Evolutionary conservation across 1,140 invertebrate genomes (phyloP), one percentile per base, ranked within the genome.

Genomic region (Doryteuthis pealeii): DNA sequence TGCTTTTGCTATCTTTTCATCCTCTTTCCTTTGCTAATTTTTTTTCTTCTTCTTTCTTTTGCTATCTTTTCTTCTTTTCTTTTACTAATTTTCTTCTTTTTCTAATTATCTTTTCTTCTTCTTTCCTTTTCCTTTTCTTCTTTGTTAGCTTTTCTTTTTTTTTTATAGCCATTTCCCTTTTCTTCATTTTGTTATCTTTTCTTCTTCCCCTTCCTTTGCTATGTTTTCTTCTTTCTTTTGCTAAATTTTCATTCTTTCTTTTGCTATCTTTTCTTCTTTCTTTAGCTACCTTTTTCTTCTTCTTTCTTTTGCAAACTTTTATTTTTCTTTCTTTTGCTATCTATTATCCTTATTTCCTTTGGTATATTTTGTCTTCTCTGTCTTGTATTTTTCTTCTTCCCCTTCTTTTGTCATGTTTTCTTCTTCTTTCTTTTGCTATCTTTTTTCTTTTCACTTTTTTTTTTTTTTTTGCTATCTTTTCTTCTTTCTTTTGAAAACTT

Each of bases 391-490:
- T 74, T 12, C 58, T 49, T 18, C 69, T 1, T 32, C 65, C 67
- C 18, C 31, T 58, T 18, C 32, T 32, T 8, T 70, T 70, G 22
- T 54, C 45, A 12, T 45, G 67, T 69, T 58, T 74, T n/a, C 58
- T 58, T 28, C 70, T 67, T 32, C 58, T 54, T 49, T 70, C 67
- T 22, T 69, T 67, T 45, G 54, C 10, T 15, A 12, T 31, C 33
- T 33, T 33, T 73, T n/a, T 73, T 4, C 67, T 31, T 74, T 32
- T 67, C 45, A 67, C 65, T 67, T 26, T 43, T 40, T 45, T 30
- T 40, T 43, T 45, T 67, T 49, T 43, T 74, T 14, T 45, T n/a
- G n/a, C n/a, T n/a, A n/a, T 35, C 26, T n/a, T 67, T 62, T 45
- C 33, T 26, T 62, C 43, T 26, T 35, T 66, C 15, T 35, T 15